Conservation (phyloP, 2,797 vertebrate species). For the Crypturellus tataupa region DNA sequence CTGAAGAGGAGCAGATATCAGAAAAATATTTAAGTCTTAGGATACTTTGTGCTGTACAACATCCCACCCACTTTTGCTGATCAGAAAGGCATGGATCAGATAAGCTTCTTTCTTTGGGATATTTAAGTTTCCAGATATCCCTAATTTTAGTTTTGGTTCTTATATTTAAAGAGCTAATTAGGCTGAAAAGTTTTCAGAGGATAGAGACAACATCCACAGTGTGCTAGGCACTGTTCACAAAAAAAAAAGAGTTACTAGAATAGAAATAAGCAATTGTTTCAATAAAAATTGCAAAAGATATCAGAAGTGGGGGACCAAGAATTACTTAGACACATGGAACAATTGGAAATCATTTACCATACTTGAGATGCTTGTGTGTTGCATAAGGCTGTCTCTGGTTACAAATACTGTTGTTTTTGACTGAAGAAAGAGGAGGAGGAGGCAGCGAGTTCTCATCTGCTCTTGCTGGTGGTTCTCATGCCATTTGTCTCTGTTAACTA, state of each 20-base stretch:
- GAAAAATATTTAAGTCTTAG: neutral
- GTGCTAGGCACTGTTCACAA: neutral
- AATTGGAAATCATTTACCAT: constrained; percentile 60
- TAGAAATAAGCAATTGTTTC: neutral
- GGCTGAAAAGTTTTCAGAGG: neutral
- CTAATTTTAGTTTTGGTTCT: neutral
- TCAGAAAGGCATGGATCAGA: neutral
- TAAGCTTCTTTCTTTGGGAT: neutral
- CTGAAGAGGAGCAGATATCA: neutral
- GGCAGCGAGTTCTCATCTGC: neutral
- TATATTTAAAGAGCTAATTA: neutral
- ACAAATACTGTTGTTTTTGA: constrained; percentile 60
- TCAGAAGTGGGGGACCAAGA: neutral
- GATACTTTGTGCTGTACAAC: neutral
- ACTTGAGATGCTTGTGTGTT: constrained; percentile 54
- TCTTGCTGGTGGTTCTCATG: constrained; percentile 3
- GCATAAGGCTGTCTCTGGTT: constrained; percentile 64
- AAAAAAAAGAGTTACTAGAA: neutral
- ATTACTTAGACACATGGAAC: constrained; percentile 58
- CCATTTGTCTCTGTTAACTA: constrained; percentile 17
- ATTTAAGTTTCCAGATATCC: neutral
- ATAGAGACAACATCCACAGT: neutral
- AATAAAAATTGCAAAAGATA: constrained; percentile 53
- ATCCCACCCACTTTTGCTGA: neutral
- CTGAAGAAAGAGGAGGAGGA: constrained; percentile 52